A percentile compares a stretch with the other conserved stretches of the same genome.
These are phyloP conservation scores for Spodoptera littoralis DNA, from an alignment of 2,888 invertebrate species.

Conservation along the genomic window DNA sequence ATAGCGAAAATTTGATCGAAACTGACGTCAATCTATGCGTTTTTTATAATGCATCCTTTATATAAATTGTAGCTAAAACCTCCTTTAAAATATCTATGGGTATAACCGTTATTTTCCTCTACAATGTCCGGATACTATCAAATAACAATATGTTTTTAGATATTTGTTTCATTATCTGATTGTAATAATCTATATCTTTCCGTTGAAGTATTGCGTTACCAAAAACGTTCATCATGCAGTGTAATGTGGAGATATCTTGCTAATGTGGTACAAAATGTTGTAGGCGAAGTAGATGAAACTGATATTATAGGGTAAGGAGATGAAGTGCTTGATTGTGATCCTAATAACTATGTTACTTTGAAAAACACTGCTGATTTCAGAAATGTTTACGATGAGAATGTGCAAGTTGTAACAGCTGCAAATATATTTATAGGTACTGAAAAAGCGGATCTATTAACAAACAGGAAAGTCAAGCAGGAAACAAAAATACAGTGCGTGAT, in stretches of 20 bases:
- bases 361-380: too few relatives aligned
- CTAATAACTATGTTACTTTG: too few relatives aligned
- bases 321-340: too few relatives aligned
- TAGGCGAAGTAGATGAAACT: not conserved
- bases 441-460: too few relatives aligned
- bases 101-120: slow-evolving; percentile 16
- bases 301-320: not conserved
- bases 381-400: too few relatives aligned
- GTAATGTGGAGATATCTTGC: slow-evolving; percentile 8
- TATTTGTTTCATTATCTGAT: slow-evolving; percentile 36
- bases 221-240: slow-evolving; percentile 12
- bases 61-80: not conserved
- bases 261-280: not conserved
- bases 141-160: slow-evolving; percentile 4
- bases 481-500: not conserved
- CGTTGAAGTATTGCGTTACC: slow-evolving; percentile 10
- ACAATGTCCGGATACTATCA: slow-evolving; percentile 2
- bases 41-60: not conserved
- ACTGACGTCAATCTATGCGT: too few relatives aligned
- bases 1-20: too few relatives aligned
- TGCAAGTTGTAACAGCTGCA: too few relatives aligned
- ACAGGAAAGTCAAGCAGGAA: not conserved
- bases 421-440: too few relatives aligned
- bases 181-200: slow-evolving; percentile 31
- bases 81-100: not conserved